Base-by-base conservation (phyloP, 2,888 invertebrate genomes). In the Pachymerium ferrugineum region DNA sequence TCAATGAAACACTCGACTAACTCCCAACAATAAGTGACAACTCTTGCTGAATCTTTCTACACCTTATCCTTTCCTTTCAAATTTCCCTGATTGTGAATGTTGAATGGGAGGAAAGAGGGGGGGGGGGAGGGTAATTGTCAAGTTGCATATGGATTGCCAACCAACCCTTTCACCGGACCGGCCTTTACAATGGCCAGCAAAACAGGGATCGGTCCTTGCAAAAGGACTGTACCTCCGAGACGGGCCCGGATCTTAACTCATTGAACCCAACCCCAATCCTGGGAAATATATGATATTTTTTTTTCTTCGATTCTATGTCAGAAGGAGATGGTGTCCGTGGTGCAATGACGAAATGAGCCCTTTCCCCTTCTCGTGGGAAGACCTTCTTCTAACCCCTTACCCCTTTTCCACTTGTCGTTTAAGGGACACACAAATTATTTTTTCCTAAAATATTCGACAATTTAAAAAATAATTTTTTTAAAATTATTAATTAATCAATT, bases 81-180 rank as follows among this genome's bases (percentile, higher is more conserved):
- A 62, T 62, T 54, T 62, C 62, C 62, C 62, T 28, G 28, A 28
- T 25, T 62, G 62, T 28, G 28, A 62, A 62, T 62, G 62, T 28
- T 62, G 62, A 62, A 62, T 62, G 62, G 62, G 28, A 62, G 28
- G 62, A 62, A 62, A 28, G 62, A 28, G 62, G 62, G 62, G 62
- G 28, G 62, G 62, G 62, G 62, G 62, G 28, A 28, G 62, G 62
- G 28, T 62, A 62, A 62, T 62, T 62, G 62, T 62, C 25, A 62
- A 62, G 62, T 62, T 62, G 62, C 62, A 22, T 62, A 62, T 62
- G 62, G 62, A 62, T 62, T 62, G 62, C 62, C 25, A 38, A 62
- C 62, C 62, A 62, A 62, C 62, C 62, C 62, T 62, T 62, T 62
- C 62, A 62, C 62, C 62, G 62, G 62, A 62, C 62, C 62, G 62